Evolutionary conservation across 2,888 invertebrate genomes (phyloP), one percentile per base, ranked within the genome.

Genomic region (Malachius bipustulatus): DNA sequence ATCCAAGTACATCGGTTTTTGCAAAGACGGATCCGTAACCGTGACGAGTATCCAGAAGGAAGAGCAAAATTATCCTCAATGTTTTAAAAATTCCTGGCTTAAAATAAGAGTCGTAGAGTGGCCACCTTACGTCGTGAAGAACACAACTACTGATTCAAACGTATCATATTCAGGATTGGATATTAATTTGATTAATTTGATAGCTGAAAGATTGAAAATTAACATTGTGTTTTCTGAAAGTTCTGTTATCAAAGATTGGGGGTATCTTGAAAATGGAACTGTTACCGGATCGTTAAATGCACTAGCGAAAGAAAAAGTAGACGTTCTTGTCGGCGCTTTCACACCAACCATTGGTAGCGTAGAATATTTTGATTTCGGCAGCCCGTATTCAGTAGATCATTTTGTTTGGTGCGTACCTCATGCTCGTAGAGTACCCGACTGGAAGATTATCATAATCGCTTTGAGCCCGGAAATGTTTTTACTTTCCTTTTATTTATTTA

Each of bases 141-240:
- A n/a, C n/a, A n/a, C n/a, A n/a, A n/a, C n/a, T n/a, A n/a, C n/a
- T n/a, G n/a, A n/a, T n/a, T n/a, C n/a, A n/a, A n/a, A n/a, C n/a
- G n/a, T n/a, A n/a, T n/a, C n/a, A 19, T 19, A 19, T 19, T 19
- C 24, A 19, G 24, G n/a, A 6, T n/a, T 19, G n/a, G 6, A 19
- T 19, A 8, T 19, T 19, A 19, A 19, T n/a, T n/a, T n/a, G n/a
- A n/a, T n/a, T n/a, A n/a, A 19, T n/a, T 19, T 19, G 24, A 19
- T 19, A 19, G 24, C 24, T 8, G 24, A 19, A 19, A 19, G 24
- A 19, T n/a, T 19, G 24, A n/a, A 19, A 19, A 19, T 19, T 6
- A 6, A 19, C 6, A 19, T 19, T 19, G 6, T 8, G 24, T 19
- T n/a, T n/a, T n/a, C n/a, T n/a, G n/a, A n/a, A n/a, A n/a, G n/a